A percentile compares a stretch with the other conserved stretches of the same genome.
These are phyloP conservation scores for Brachionus asplanchnoidis DNA, from an alignment of 1,140 invertebrate genomes.

Conservation along the genomic window DNA sequence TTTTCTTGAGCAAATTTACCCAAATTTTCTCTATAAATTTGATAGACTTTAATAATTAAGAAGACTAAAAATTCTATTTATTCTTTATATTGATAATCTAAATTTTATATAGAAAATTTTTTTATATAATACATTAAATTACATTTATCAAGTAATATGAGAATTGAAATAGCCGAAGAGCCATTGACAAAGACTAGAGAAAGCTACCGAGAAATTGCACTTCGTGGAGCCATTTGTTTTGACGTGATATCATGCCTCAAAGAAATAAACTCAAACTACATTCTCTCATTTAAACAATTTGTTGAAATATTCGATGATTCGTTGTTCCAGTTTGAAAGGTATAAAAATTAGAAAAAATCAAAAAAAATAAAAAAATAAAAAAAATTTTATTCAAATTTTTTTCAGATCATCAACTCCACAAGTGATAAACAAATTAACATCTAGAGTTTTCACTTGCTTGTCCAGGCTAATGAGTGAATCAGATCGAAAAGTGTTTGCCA, in stretches of 20 bases:
- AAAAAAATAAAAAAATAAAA: neutral
- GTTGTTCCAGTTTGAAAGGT: constrained; percentile 55
- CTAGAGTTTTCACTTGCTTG: neutral
- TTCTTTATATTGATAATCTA: too few relatives aligned
- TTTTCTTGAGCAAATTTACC: too few relatives aligned
- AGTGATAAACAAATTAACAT: constrained; percentile 33
- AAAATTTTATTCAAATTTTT: neutral
- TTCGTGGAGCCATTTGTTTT: constrained; percentile 53
- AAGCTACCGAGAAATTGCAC: constrained; percentile 50
- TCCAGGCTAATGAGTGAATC: constrained; percentile 20
- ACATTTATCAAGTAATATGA: neutral
- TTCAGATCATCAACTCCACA: constrained; percentile 12
- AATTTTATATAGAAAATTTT: too few relatives aligned
- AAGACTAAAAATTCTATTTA: too few relatives aligned
- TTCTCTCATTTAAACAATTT: constrained; percentile 51
- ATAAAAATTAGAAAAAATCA: too few relatives aligned
- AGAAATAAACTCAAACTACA: constrained; percentile 52
- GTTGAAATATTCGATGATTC: constrained; percentile 50
- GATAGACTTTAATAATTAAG: too few relatives aligned
- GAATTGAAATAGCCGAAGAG: constrained; percentile 43
- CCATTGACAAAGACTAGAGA: constrained; percentile 51
- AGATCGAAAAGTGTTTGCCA: constrained; percentile 26
- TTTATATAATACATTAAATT: too few relatives aligned
- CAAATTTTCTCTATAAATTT: too few relatives aligned
- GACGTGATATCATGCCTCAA: constrained; percentile 53